These are phyloP conservation scores for Biston betularia DNA, from an alignment of 2,888 invertebrate genomes.

Conservation along the genomic window DNA sequence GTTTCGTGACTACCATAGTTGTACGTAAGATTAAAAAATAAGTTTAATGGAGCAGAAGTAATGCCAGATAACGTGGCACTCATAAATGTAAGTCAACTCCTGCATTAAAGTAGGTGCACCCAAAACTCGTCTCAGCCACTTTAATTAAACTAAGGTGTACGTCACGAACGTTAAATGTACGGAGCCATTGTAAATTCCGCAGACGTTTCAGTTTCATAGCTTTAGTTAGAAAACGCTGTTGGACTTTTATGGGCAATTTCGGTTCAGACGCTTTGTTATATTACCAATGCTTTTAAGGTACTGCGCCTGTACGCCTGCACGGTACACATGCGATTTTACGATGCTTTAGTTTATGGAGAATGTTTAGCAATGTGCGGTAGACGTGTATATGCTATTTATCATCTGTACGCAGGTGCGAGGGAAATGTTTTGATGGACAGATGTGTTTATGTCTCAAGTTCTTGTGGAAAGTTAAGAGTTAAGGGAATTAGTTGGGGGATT, in stretches of 20 bases:
- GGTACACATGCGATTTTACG: constrained; percentile 84
- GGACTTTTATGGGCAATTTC: constrained; percentile 86
- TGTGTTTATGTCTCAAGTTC: constrained; percentile 36
- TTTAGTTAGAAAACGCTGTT: constrained; percentile 85
- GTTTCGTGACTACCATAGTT: too few species aligned
- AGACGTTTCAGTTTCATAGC: constrained; percentile 84
- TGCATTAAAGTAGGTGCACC: constrained; percentile 41
- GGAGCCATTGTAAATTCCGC: constrained; percentile 83
- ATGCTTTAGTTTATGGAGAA: constrained; percentile 79
- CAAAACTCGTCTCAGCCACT: constrained; percentile 61
- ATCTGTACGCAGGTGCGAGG: constrained; percentile 34
- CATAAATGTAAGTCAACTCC: neutral
- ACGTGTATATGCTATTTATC: constrained; percentile 50
- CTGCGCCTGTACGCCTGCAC: constrained; percentile 80
- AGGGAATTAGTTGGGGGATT: constrained; percentile 4
- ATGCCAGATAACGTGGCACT: too few species aligned
- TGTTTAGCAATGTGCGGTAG: constrained; percentile 72
- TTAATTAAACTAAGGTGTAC: constrained; percentile 84
- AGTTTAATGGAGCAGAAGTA: too few species aligned
- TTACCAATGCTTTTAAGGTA: constrained; percentile 87
- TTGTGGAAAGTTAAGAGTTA: constrained; percentile 16
- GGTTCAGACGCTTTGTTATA: constrained; percentile 87
- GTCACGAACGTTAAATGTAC: constrained; percentile 83
- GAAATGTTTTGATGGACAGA: constrained; percentile 23
- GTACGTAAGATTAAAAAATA: too few species aligned